phyloP scores from a whole-genome alignment of 1,140 invertebrate species.

The Nasonia longicornis region DNA sequence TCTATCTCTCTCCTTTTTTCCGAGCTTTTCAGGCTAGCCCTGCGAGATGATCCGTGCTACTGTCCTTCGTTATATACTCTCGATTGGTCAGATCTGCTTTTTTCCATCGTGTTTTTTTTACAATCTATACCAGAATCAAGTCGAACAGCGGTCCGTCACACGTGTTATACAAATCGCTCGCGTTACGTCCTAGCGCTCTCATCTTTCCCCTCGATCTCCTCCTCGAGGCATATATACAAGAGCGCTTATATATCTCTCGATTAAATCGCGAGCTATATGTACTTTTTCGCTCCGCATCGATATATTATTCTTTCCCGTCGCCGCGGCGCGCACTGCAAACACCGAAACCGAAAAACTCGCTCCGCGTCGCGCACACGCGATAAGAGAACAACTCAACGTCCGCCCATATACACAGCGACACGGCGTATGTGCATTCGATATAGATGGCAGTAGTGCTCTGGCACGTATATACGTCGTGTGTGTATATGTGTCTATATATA shows the following conservation, averaged over 20 bases:
- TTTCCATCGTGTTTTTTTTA: no score
- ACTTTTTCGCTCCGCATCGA: no score
- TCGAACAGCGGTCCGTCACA: no score
- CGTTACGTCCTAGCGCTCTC: no score
- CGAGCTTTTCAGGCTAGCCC: neutral
- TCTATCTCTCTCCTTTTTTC: neutral
- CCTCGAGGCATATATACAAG: no score
- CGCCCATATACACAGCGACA: constrained; percentile 13
- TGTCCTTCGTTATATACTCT: neutral
- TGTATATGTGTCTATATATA: no score
- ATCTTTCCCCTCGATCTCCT: no score
- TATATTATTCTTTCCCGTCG: neutral
- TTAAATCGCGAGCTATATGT: no score
- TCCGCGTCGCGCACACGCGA: neutral
- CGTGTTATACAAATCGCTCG: no score
- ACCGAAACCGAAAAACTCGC: neutral
- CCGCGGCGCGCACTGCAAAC: no score
- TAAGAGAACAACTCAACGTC: constrained; percentile 21
- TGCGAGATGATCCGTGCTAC: neutral
- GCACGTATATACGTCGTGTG: neutral
- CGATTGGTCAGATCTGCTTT: neutral
- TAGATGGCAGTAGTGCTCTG: constrained; percentile 50
- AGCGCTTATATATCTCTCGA: no score
- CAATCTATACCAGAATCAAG: no score
- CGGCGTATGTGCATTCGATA: constrained; percentile 49